Conservation (phyloP, 1,140 invertebrate genomes). For the Onthophagus taurus region DNA sequence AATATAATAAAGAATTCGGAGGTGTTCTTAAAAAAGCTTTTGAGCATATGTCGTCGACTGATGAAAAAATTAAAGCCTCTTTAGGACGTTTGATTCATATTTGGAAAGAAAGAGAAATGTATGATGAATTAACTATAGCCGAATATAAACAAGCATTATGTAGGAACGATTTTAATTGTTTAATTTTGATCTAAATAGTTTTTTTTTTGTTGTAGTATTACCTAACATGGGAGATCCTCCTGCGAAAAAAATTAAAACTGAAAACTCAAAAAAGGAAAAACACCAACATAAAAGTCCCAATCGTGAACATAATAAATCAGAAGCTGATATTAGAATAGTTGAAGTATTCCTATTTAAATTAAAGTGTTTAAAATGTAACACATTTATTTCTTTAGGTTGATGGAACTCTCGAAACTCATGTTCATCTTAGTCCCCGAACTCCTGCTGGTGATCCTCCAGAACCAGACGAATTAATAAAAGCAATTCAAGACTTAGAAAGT, state of each 20-base stretch:
- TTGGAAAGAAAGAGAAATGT: slow-evolving; percentile 88
- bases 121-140: slow-evolving; percentile 64
- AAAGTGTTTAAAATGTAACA: background rate
- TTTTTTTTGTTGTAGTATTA: slow-evolving; percentile 27
- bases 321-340: slow-evolving; percentile 40
- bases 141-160: slow-evolving; percentile 59
- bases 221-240: slow-evolving; percentile 39
- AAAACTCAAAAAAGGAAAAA: slow-evolving; percentile 25
- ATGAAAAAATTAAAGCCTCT: slow-evolving; percentile 68
- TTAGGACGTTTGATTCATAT: slow-evolving; percentile 76
- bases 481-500: slow-evolving; percentile 71
- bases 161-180: slow-evolving; percentile 21
- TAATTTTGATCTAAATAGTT: background rate
- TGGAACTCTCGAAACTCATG: slow-evolving; percentile 61
- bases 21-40: slow-evolving; percentile 69
- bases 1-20: slow-evolving; percentile 84
- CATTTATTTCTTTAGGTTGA: slow-evolving; percentile 47
- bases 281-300: slow-evolving; percentile 17
- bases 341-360: slow-evolving; percentile 15
- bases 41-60: slow-evolving; percentile 64
- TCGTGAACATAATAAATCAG: slow-evolving; percentile 35
- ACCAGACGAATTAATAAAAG: slow-evolving; percentile 78
- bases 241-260: slow-evolving; percentile 39
- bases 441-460: slow-evolving; percentile 79
- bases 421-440: slow-evolving; percentile 64